phyloP scores from a whole-genome alignment of 2,888 invertebrate genomes.

The Lutraria lutraria region DNA sequence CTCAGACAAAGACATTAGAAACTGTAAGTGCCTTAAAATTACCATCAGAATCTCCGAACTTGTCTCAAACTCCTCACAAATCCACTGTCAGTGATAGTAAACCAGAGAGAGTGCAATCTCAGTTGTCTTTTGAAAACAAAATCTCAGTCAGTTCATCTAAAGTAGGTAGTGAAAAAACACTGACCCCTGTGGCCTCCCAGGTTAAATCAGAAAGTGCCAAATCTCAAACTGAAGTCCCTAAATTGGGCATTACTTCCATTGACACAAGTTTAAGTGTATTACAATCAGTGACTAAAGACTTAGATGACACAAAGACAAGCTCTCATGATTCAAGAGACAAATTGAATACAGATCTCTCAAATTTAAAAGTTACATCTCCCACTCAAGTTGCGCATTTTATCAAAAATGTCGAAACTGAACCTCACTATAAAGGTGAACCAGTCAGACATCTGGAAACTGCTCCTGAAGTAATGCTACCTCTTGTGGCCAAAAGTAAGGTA shows the following conservation, averaged over 20 bases:
- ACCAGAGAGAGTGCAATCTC: conserved; percentile 42
- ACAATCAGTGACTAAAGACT: conserved; percentile 66
- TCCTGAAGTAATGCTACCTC: conserved; percentile 2
- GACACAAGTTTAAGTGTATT: conserved; percentile 74
- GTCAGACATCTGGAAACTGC: conserved; percentile 27
- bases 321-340: conserved; percentile 31
- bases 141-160: conserved; percentile 38
- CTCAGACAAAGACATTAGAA: conserved; percentile 40
- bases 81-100: conserved; percentile 16
- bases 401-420: conserved; percentile 67
- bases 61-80: conserved; percentile 25
- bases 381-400: conserved; percentile 73
- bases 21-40: conserved; percentile 34
- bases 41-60: not conserved
- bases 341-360: conserved; percentile 51
- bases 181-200: conserved; percentile 22
- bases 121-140: conserved; percentile 64
- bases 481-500: conserved; percentile 9
- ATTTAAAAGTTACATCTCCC: conserved; percentile 65
- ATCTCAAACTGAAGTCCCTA: conserved; percentile 53
- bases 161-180: conserved; percentile 15
- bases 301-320: conserved; percentile 50
- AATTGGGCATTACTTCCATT: conserved; percentile 68
- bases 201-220: conserved; percentile 46
- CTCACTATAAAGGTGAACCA: conserved; percentile 23